phyloP scores from a whole-genome alignment of 37 sponge, comb jelly and placozoan genomes.

The Eunapius fragilis region DNA sequence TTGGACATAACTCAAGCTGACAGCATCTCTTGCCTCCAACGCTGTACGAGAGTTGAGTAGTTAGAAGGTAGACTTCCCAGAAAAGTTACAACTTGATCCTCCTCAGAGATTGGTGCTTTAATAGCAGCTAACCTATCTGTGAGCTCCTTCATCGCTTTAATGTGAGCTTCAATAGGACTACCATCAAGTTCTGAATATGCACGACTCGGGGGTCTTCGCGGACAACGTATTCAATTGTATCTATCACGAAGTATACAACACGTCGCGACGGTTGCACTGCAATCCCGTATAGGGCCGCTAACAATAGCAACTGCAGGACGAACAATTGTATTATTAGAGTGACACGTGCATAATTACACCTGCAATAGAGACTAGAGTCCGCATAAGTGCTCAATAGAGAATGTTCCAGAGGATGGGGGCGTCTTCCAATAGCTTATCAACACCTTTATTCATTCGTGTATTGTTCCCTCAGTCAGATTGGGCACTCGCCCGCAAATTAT shows the following conservation, averaged over 20 bases:
- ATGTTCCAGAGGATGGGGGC: no score
- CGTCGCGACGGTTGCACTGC: background rate
- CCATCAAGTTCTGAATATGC: background rate
- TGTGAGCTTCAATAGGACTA: background rate
- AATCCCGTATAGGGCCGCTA: background rate
- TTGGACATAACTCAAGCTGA: no score
- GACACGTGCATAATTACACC: background rate
- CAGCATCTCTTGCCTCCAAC: no score
- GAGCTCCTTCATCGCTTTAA: background rate
- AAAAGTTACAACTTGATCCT: no score
- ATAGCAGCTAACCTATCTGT: background rate
- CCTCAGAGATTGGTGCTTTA: background rate
- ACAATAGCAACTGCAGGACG: background rate
- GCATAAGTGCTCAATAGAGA: no score
- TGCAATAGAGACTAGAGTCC: background rate
- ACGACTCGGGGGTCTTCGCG: background rate
- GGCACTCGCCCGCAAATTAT: no score
- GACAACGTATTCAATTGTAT: background rate
- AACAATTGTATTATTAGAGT: background rate
- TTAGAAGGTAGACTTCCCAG: no score
- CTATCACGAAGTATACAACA: background rate
- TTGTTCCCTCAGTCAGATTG: no score
- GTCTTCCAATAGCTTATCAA: no score
- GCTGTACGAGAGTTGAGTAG: no score
- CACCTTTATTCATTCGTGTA: no score